phyloP scores from a whole-genome alignment of 92 coral and sea anemone genomes.

The Siderastrea radians region DNA sequence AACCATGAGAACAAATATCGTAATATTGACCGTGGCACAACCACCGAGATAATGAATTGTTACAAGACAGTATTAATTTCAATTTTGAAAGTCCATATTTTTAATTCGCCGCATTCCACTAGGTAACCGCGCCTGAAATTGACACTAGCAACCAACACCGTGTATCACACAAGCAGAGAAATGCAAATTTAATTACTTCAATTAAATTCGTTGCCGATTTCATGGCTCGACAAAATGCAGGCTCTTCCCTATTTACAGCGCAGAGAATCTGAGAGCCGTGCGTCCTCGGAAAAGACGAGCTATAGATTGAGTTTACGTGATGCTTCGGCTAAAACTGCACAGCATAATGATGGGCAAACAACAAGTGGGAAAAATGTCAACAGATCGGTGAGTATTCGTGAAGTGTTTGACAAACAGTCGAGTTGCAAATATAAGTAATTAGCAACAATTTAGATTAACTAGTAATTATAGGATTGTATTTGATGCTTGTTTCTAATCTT shows the following conservation, averaged over 20 bases:
- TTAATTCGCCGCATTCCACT: slow-evolving; percentile 16
- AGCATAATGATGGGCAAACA: slow-evolving; percentile 21
- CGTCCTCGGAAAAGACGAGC: slow-evolving; percentile 58
- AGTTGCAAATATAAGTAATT: background rate
- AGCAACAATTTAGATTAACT: background rate
- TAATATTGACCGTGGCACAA: background rate
- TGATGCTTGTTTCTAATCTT: background rate
- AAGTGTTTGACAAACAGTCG: slow-evolving; percentile 36
- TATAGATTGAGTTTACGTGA: slow-evolving; percentile 72
- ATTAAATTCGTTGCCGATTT: slow-evolving; percentile 1
- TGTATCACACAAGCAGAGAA: background rate
- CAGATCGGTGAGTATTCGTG: slow-evolving; percentile 36
- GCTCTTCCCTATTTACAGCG: slow-evolving; percentile 70
- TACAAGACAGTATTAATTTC: background rate
- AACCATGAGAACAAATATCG: background rate
- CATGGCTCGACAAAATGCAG: slow-evolving; percentile 57
- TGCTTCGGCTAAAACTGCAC: slow-evolving; percentile 13
- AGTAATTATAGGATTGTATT: background rate
- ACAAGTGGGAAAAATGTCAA: slow-evolving; percentile 25
- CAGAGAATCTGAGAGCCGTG: slow-evolving; percentile 49
- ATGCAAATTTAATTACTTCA: slow-evolving; percentile 5
- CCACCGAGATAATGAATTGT: background rate
- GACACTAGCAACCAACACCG: slow-evolving; percentile 29
- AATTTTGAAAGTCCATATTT: background rate
- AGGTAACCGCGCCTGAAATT: slow-evolving; percentile 44